Percentiles rank a stretch among this genome's conserved stretches.
phyloP scores from a whole-genome alignment of 2,113 vertebrate genomes.

The Crocuta crocuta region DNA sequence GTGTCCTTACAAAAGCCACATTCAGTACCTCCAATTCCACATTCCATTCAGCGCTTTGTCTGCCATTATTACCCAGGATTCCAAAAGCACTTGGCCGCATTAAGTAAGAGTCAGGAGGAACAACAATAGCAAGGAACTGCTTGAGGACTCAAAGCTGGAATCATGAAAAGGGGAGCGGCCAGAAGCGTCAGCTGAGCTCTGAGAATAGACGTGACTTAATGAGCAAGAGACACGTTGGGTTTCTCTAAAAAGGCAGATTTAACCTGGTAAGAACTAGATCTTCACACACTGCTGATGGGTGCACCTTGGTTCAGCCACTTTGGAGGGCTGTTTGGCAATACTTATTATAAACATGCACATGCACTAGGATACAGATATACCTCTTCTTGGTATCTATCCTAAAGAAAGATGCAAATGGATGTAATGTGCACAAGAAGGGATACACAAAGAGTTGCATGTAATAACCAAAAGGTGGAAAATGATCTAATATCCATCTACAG shows the following conservation, averaged over 20 bases:
- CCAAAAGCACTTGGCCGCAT: constrained; percentile 45
- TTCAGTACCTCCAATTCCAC: constrained; percentile 5
- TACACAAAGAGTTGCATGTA: not conserved
- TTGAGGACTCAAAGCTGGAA: not conserved
- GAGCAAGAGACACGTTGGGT: not conserved
- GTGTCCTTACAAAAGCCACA: not conserved
- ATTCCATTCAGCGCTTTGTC: not conserved
- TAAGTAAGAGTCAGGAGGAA: constrained; percentile 4
- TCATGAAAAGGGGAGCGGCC: not conserved
- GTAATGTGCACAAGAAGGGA: not conserved
- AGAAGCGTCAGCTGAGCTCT: constrained; percentile 37
- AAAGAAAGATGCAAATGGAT: not conserved
- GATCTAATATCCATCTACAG: not conserved
- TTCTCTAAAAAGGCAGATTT: not conserved
- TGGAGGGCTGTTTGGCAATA: not conserved
- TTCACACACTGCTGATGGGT: not conserved
- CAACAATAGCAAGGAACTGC: constrained; percentile 37
- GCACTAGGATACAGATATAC: not conserved
- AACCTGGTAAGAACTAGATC: not conserved
- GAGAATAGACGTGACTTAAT: constrained; percentile 34
- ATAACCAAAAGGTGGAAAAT: not conserved
- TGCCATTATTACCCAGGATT: constrained; percentile 66
- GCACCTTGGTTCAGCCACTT: not conserved
- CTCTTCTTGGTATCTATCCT: not conserved
- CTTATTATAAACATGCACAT: not conserved